Conservation (phyloP, 1,140 invertebrate species). For the Drosophila tristis region DNA sequence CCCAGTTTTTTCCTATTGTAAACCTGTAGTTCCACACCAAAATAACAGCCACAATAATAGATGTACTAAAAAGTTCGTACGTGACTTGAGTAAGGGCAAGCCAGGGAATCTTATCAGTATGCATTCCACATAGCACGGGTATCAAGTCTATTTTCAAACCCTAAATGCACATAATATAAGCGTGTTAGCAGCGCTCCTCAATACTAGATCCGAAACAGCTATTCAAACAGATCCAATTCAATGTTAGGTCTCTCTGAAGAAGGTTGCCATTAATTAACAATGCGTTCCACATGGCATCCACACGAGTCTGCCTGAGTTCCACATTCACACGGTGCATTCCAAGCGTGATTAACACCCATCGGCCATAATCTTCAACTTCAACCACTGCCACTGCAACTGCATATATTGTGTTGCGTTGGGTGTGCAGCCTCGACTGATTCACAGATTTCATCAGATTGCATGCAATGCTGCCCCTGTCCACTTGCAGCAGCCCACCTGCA, state of each 20-base stretch:
- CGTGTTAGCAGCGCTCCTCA: not conserved
- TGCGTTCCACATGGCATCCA: conserved; percentile 8
- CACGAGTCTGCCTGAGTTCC: conserved; percentile 23
- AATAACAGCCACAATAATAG: conserved; percentile 20
- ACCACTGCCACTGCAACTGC: conserved; percentile 23
- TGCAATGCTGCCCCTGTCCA: conserved; percentile 35
- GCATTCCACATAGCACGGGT: conserved; percentile 66
- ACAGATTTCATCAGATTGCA: conserved; percentile 57
- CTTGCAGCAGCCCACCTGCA: conserved; percentile 36
- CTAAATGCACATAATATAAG: conserved; percentile 21
- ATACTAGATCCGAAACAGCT: conserved; percentile 8
- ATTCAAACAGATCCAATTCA: conserved; percentile 11
- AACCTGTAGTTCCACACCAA: conserved; percentile 6
- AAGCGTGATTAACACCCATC: conserved; percentile 31
- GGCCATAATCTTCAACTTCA: conserved; percentile 44
- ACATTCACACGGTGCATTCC: conserved; percentile 38
- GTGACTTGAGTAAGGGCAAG: conserved; percentile 57
- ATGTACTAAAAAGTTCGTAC: conserved; percentile 39
- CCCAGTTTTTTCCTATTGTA: not conserved
- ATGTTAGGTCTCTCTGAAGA: conserved; percentile 30
- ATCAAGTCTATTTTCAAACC: conserved; percentile 37
- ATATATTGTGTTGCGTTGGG: not conserved
- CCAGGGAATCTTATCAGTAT: conserved; percentile 53
- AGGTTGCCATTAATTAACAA: conserved; percentile 40
- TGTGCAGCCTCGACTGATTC: conserved; percentile 34